Evolutionary conservation across 1,140 invertebrate species (phyloP), one percentile per base, ranked within the genome.

Genomic region (Saccostrea glomerata): DNA sequence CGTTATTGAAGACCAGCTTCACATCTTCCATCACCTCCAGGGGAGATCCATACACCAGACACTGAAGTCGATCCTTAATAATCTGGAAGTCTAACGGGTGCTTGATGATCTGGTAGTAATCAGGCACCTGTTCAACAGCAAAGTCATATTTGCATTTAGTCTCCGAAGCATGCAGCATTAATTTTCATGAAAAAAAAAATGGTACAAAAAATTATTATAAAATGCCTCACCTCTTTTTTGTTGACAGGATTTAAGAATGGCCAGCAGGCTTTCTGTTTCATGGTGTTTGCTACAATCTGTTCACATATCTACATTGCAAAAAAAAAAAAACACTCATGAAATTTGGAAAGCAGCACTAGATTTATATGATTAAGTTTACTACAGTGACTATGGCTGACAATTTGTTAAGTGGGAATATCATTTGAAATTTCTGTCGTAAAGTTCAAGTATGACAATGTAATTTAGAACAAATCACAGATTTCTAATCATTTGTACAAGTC

Each of bases 61-160:
- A 90, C n/a, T 92, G 90, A 83, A 92, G 90, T 66, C 92, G 90
- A 63, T 93, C 93, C 86, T 92, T 92, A 86, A 94, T 93, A 9
- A 93, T 94, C 90, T 93, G 92, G 47, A 94, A 92, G 85, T 94
- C 93, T 86, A 94, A 92, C 12, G 94, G 94, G 83, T 94, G 92
- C 66, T 92, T 92, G 17, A 94, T 93, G 66, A 94, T 91, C 20
- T 90, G 85, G 89, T 93, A 92, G 89, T 94, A 94, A 84, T 94
- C 93, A 25, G 94, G 94, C 2, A 94, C 94, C 94, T 94, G 88
- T 47, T 47, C 55, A 84, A 86, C 20, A 85, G 13, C 85, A 40
- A 2, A 36, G 12, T 56, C 25, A 30, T 20, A 54, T 63, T 20
- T n/a, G 2, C 5, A 63, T 63, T 63, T 60, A 13, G 13, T 17